Evolutionary conservation across 2,113 vertebrate species (phyloP).

Genomic region (Thomomys bottae): DNA sequence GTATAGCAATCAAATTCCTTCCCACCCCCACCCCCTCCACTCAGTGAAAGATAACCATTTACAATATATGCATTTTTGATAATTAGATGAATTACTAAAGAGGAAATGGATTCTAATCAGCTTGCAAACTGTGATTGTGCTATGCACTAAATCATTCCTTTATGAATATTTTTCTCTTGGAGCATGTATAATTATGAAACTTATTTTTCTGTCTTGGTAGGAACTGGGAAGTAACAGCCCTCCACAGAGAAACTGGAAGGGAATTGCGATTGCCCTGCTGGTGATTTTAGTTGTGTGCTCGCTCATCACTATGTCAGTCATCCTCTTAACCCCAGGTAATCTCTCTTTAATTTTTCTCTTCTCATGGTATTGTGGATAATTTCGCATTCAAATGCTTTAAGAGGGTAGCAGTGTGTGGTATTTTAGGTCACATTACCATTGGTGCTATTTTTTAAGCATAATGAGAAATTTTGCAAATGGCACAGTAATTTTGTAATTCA

Average conservation of each 20-base stretch:
- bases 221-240: conserved; percentile 95
- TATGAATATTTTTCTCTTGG: conserved; percentile 71
- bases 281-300: conserved; percentile 99
- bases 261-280: conserved; percentile 97
- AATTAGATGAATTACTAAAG: conserved; percentile 40
- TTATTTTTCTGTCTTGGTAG: conserved; percentile 87
- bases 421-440: conserved; percentile 47
- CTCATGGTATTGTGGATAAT: conserved; percentile 68
- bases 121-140: conserved; percentile 64
- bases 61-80: conserved; percentile 68
- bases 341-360: conserved; percentile 62
- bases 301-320: conserved; percentile 99
- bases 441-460: background rate
- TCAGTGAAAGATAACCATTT: conserved; percentile 34
- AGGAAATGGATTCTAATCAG: conserved; percentile 66
- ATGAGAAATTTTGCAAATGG: background rate
- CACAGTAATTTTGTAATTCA: conserved; percentile 27
- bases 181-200: conserved; percentile 78
- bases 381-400: conserved; percentile 62
- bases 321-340: conserved; percentile 97
- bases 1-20: conserved; percentile 43
- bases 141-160: conserved; percentile 63
- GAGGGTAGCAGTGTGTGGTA: conserved; percentile 65
- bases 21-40: too few relatives aligned
- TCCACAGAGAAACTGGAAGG: conserved; percentile 99